Percentiles rank a stretch among this genome's conserved stretches.
phyloP scores from a whole-genome alignment of 2,113 vertebrate species.

The Phaethornis superciliosus region DNA sequence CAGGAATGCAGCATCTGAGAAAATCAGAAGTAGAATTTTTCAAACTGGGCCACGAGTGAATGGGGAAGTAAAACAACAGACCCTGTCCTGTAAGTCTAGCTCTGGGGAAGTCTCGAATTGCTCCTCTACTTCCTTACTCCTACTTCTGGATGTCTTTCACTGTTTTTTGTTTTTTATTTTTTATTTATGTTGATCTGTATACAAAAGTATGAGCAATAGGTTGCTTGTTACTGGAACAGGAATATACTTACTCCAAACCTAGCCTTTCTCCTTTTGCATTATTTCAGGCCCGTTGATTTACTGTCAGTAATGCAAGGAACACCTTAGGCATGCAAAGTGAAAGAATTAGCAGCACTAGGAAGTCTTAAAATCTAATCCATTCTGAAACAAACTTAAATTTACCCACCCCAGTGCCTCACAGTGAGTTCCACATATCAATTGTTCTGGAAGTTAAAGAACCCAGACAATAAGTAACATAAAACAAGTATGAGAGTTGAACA shows the following conservation, averaged over 20 bases:
- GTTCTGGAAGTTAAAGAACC: background rate
- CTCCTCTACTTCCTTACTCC: conserved; percentile 31
- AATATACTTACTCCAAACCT: background rate
- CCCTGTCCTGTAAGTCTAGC: background rate
- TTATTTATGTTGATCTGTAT: background rate
- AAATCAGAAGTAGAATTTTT: background rate
- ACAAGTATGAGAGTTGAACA: background rate
- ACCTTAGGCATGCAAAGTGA: background rate
- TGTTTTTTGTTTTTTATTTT: background rate
- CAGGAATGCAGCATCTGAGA: background rate
- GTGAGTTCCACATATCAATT: background rate
- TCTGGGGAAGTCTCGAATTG: conserved; percentile 27
- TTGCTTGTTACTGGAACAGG: background rate
- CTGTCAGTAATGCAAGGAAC: background rate
- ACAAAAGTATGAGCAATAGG: background rate
- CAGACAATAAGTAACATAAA: background rate
- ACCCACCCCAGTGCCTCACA: background rate
- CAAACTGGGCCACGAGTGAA: background rate
- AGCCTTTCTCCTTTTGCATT: background rate
- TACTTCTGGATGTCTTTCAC: background rate
- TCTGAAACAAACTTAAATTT: background rate
- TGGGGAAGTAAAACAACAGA: background rate
- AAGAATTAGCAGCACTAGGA: background rate
- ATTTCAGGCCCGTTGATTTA: background rate
- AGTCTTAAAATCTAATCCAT: background rate